Evolutionary conservation across 2,113 vertebrate species (phyloP).

Genomic region (Glareola pratincola): DNA sequence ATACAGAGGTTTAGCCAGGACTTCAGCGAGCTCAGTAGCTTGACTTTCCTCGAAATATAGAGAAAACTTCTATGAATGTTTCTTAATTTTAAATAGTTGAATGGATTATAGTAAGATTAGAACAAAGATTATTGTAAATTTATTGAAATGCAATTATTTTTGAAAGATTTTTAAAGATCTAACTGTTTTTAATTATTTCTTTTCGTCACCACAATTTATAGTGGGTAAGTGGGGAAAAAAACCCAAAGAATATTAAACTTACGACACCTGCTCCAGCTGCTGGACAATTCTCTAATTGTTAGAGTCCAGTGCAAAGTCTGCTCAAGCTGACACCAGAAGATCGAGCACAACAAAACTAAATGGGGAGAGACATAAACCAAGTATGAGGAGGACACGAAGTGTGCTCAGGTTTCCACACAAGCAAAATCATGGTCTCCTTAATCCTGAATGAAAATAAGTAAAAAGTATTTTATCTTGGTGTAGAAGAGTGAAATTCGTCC

Average conservation of each 20-base stretch:
- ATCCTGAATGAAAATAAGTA: not conserved
- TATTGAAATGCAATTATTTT: not conserved
- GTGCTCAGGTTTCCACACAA: not conserved
- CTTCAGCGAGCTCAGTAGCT: not conserved
- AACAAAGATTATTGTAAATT: not conserved
- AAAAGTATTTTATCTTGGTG: not conserved
- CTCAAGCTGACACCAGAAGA: not conserved
- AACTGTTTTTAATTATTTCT: not conserved
- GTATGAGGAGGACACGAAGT: not conserved
- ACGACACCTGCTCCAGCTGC: not conserved
- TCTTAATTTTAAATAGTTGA: not conserved
- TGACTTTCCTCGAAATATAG: not conserved
- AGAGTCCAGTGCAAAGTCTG: not conserved
- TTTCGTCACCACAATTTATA: not conserved
- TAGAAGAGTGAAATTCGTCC: not conserved
- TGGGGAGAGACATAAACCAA: not conserved
- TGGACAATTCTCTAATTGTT: not conserved
- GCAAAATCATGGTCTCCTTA: not conserved
- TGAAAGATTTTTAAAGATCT: not conserved
- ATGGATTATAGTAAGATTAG: not conserved
- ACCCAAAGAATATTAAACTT: not conserved
- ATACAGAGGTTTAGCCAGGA: not conserved
- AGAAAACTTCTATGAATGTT: not conserved
- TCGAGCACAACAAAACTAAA: not conserved
- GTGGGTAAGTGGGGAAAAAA: not conserved